phyloP scores from a whole-genome alignment of 1,140 invertebrate genomes.

The Mya arenaria region DNA sequence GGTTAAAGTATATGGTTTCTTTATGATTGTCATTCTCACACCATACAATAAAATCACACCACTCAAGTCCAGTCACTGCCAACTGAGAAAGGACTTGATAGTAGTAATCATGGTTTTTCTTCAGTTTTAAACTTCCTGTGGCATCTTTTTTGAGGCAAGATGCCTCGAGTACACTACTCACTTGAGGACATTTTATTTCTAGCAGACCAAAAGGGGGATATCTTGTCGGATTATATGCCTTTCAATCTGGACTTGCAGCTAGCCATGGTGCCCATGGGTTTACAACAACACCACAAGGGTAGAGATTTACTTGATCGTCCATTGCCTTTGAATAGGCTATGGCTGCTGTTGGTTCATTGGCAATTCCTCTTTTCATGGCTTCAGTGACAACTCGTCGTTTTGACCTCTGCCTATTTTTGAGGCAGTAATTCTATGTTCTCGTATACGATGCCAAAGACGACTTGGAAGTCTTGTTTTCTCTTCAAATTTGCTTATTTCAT shows the following conservation, averaged over 20 bases:
- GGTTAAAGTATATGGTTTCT: neutral
- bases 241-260: neutral
- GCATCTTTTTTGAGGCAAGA: neutral
- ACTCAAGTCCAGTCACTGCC: neutral
- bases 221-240: neutral
- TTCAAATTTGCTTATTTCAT: conserved; percentile 33
- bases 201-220: neutral
- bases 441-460: conserved; percentile 34
- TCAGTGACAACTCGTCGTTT: conserved; percentile 30
- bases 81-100: neutral
- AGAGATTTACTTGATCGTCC: neutral
- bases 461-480: conserved; percentile 21
- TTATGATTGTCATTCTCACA: too few relatives aligned
- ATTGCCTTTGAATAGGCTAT: neutral
- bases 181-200: neutral
- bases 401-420: conserved; percentile 7
- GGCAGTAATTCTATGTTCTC: conserved; percentile 27
- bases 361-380: conserved; percentile 54
- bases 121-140: conserved; percentile 9
- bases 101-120: neutral
- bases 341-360: conserved; percentile 34
- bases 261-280: neutral
- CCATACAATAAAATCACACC: too few relatives aligned
- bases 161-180: neutral
- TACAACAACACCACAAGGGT: neutral